Evolutionary conservation across 2,797 vertebrate species (phyloP), one percentile per base, ranked within the genome.

Genomic region (Pterois miles): DNA sequence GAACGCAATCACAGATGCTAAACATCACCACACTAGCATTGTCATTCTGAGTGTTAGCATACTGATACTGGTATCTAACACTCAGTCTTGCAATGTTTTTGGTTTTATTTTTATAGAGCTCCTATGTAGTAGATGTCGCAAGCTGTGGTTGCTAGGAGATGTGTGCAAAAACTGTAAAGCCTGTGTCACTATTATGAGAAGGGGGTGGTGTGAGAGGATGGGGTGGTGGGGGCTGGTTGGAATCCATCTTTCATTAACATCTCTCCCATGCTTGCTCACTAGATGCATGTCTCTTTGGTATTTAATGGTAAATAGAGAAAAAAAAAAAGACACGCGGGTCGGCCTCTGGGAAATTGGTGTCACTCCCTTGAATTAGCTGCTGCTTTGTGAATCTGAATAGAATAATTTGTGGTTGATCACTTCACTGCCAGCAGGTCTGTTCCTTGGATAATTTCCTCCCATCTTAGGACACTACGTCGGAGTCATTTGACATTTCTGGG

Each of bases 271-370:
- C 86, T 85, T 60, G 16, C 62, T 74, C 64, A 65, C 76, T 33
- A 78, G 76, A 78, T 31, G 59, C 81, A 65, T 29, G 77, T 82
- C 87, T 92, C 88, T 76, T 74, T 91, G 92, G 88, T 86, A 87
- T 94, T 94, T 93, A 89, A 88, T 84, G 81, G 92, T 94, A 95
- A 95, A 95, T 90, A 94, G 88, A 80, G 65, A 48, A 59, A 72
- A 76, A 80, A 79, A 67, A 76, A 80, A 79, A 67, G 27, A 53
- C 59, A 79, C 69, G 70, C 62, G 8, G 65, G 65, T 76, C 88
- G 89, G 90, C 93, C 93, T 85, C 70, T 83, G 89, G 91, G 86
- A 95, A 95, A 95, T 95, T 95, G 94, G 90, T 94, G 94, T 95
- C 94, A 94, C 84, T 92, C 87, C 71, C 81, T 91, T 77, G 93